These are phyloP conservation scores for Volucella inflata DNA, from an alignment of 2,888 invertebrate genomes.

Conservation along the genomic window DNA sequence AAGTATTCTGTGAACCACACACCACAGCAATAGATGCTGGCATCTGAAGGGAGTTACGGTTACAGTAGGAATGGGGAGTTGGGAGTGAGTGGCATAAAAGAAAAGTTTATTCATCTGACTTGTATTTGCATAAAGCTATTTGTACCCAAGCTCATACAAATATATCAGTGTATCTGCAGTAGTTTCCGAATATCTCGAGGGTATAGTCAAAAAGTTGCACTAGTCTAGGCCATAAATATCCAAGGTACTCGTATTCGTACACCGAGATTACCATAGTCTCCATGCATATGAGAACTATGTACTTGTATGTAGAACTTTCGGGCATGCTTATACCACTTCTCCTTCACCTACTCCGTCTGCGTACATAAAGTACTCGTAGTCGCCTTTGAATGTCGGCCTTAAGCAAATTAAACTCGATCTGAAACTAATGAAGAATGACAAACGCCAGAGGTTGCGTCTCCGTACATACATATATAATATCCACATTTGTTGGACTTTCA, in stretches of 20 bases:
- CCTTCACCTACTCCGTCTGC: too few relatives aligned
- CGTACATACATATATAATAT: conserved; percentile 3
- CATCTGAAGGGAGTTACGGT: background rate
- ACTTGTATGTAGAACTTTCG: background rate
- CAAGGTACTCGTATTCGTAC: conserved; percentile 20
- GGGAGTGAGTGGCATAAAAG: background rate
- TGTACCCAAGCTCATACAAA: too few relatives aligned
- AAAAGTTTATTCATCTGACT: conserved; percentile 34
- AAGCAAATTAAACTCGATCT: conserved; percentile 60
- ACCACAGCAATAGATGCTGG: background rate
- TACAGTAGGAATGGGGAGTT: too few relatives aligned
- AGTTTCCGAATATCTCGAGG: conserved; percentile 52
- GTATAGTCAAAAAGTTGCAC: conserved; percentile 60
- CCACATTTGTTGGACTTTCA: conserved; percentile 44
- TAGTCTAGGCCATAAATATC: conserved; percentile 63
- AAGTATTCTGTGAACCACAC: conserved; percentile 16
- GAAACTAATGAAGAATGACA: conserved; percentile 57
- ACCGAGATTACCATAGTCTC: conserved; percentile 48
- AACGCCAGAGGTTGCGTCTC: background rate
- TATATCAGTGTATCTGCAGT: background rate
- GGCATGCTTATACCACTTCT: background rate
- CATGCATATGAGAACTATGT: conserved; percentile 36
- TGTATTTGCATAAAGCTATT: conserved; percentile 35
- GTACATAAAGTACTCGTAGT: conserved; percentile 29
- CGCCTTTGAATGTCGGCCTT: conserved; percentile 46